A percentile compares a stretch with the other conserved stretches of the same genome.
Evolutionary conservation across 2,888 invertebrate genomes (phyloP).

Genomic region (Erannis defoliaria): DNA sequence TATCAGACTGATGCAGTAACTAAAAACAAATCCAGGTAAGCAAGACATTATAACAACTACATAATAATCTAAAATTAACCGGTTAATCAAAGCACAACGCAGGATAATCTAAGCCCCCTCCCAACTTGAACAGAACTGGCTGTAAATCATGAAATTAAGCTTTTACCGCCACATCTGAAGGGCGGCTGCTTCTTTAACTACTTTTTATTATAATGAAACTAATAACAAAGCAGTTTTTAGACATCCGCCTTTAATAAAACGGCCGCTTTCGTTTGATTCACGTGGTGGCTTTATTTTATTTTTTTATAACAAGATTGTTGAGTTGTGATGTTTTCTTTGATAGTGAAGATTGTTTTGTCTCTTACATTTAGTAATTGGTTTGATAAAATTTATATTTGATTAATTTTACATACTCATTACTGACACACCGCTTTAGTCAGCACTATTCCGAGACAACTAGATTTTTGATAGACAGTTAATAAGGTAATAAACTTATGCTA

Average conservation of each 20-base stretch:
- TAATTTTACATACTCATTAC: too few species aligned
- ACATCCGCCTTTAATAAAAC: slow-evolving; percentile 52
- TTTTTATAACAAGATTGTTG: slow-evolving; percentile 9
- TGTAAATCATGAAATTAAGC: slow-evolving; percentile 71
- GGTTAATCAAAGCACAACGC: slow-evolving; percentile 14
- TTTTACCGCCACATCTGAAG: slow-evolving; percentile 60
- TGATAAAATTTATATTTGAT: too few species aligned
- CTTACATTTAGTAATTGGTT: too few species aligned
- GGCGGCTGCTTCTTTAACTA: slow-evolving; percentile 51
- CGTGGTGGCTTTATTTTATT: slow-evolving; percentile 10
- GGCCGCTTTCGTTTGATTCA: slow-evolving; percentile 18
- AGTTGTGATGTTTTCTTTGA: slow-evolving; percentile 16
- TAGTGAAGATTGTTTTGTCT: background rate
- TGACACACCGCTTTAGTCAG: too few species aligned
- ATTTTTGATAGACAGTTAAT: too few species aligned
- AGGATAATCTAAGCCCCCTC: slow-evolving; percentile 8
- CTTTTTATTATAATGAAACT: slow-evolving; percentile 58
- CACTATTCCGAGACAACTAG: too few species aligned
- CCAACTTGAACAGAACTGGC: slow-evolving; percentile 20
- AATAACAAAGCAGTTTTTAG: slow-evolving; percentile 65
- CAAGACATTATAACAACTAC: background rate
- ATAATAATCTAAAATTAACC: background rate
- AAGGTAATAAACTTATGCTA: too few species aligned
- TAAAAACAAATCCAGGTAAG: background rate
- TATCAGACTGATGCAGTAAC: too few species aligned